Percentiles rank a stretch among this genome's conserved stretches.
Evolutionary conservation across 1,140 invertebrate species (phyloP).

Genomic region (Zaprionus lachaisei): DNA sequence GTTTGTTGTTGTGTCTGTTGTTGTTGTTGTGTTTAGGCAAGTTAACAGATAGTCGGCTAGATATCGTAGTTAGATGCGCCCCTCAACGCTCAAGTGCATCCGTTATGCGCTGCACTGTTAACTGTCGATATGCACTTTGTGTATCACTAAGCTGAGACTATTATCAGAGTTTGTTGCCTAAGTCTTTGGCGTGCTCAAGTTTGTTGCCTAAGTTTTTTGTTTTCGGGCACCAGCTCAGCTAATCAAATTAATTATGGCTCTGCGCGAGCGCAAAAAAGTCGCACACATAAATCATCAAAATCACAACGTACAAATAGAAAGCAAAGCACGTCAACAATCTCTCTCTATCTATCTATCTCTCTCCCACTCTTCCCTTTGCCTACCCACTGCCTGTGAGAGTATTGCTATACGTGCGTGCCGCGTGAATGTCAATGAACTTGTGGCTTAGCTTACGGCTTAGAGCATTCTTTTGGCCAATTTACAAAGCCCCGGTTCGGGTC

Average conservation of each 20-base stretch:
- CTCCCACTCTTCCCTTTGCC: not conserved
- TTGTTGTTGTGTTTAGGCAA: slow-evolving; percentile 44
- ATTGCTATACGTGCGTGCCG: slow-evolving; percentile 50
- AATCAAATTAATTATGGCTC: slow-evolving; percentile 63
- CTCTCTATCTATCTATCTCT: not conserved
- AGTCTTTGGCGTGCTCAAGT: slow-evolving; percentile 49
- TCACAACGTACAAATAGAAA: slow-evolving; percentile 62
- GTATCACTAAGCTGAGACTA: slow-evolving; percentile 29
- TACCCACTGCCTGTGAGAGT: slow-evolving; percentile 32
- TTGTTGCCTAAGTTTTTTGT: slow-evolving; percentile 49
- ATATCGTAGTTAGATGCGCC: slow-evolving; percentile 34
- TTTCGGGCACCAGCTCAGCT: slow-evolving; percentile 34
- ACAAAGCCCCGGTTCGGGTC: slow-evolving; percentile 45
- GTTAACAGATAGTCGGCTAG: slow-evolving; percentile 60
- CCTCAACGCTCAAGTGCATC: slow-evolving; percentile 79
- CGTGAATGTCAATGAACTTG: slow-evolving; percentile 70
- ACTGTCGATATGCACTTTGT: slow-evolving; percentile 63
- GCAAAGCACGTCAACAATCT: slow-evolving; percentile 43
- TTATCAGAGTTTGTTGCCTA: slow-evolving; percentile 54
- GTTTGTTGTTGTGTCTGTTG: slow-evolving; percentile 35
- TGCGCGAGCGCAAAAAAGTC: slow-evolving; percentile 16
- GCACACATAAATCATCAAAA: slow-evolving; percentile 58
- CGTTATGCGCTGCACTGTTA: slow-evolving; percentile 56
- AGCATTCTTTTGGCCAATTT: slow-evolving; percentile 80
- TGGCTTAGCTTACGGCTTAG: slow-evolving; percentile 63